Evolutionary conservation across 2,797 vertebrate genomes (phyloP).

Genomic region (Phoebastria nigripes): DNA sequence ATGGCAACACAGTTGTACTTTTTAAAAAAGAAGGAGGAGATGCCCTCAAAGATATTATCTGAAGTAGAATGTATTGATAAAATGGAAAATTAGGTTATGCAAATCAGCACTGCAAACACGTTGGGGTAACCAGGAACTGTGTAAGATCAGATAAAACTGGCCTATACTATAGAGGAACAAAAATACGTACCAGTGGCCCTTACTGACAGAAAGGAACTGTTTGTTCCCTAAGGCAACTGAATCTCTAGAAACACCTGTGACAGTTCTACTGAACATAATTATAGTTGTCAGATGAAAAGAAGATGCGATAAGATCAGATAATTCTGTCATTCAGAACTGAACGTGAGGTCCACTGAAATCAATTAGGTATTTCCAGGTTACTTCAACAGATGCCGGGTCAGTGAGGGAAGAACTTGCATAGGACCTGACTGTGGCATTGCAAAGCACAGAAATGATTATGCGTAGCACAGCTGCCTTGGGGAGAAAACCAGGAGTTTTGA

Average conservation of each 20-base stretch:
- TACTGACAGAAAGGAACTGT: background rate
- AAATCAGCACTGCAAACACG: background rate
- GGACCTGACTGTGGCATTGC: background rate
- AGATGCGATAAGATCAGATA: background rate
- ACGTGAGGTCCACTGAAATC: background rate
- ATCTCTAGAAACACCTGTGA: slow-evolving; percentile 30
- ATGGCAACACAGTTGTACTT: background rate
- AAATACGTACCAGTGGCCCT: background rate
- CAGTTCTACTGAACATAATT: background rate
- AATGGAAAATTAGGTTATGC: background rate
- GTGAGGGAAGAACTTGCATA: background rate
- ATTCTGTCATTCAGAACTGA: background rate
- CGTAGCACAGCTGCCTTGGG: background rate
- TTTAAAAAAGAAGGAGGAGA: background rate
- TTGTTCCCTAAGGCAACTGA: background rate
- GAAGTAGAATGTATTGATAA: background rate
- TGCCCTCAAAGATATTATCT: background rate
- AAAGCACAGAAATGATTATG: background rate
- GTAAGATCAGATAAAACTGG: background rate
- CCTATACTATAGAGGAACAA: background rate
- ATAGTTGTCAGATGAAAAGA: background rate
- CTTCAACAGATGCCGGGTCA: background rate
- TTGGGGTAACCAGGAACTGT: background rate
- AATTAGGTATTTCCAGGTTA: background rate
- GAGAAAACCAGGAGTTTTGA: background rate